Conservation (phyloP, 2,888 invertebrate species). For the Chloromyia formosa region DNA sequence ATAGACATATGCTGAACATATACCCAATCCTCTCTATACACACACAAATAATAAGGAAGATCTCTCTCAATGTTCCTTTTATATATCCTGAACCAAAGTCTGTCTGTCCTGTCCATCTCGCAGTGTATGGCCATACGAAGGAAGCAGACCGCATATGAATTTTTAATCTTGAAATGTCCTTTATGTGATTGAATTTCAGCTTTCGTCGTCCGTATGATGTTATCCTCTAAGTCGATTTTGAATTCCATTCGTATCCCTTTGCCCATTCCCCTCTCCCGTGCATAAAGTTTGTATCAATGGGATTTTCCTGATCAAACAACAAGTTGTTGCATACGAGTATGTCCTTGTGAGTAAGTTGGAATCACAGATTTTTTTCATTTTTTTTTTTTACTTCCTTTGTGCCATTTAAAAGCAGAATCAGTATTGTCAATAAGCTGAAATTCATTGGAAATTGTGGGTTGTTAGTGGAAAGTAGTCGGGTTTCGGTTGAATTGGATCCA, state of each 20-base stretch:
- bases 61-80: neutral
- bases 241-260: neutral
- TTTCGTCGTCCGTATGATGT: conserved; percentile 50
- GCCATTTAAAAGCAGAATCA: too few species aligned
- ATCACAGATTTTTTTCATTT: too few species aligned
- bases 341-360: neutral
- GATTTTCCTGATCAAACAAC: neutral
- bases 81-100: neutral
- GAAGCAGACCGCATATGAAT: conserved; percentile 54
- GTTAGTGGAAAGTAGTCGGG: too few species aligned
- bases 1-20: too few species aligned
- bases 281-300: neutral
- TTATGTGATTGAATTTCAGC: conserved; percentile 53
- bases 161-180: conserved; percentile 54
- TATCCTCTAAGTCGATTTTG: conserved; percentile 53
- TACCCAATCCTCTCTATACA: neutral
- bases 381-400: too few species aligned
- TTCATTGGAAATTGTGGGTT: too few species aligned
- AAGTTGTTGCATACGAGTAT: neutral
- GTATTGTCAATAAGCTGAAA: too few species aligned
- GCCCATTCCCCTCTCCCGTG: neutral
- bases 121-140: conserved; percentile 27
- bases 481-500: too few species aligned
- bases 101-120: neutral
- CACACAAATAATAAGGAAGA: neutral